Base-by-base conservation (phyloP, 2,888 invertebrate species). In the Drosophila flavopinicola region DNA sequence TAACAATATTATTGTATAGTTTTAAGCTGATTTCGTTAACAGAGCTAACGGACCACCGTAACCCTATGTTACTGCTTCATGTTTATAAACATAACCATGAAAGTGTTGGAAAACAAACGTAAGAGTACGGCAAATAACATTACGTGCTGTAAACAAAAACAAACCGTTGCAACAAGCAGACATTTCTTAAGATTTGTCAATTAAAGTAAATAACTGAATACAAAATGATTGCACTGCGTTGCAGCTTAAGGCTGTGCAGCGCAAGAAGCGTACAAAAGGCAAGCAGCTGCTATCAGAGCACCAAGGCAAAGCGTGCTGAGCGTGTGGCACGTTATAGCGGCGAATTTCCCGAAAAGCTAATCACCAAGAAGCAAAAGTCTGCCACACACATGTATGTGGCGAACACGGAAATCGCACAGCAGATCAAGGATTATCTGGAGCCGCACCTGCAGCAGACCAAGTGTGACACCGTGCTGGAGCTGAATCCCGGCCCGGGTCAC, bases 401-500 rank as follows among this genome's bases (percentile, higher is more conserved):
- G 0, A 85, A 87, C 58, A 51, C 78, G 2, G 51, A 78, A 3
- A 70, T 73, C 1, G 90, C 90, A 0, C 58, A 86, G 4, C 39
- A 77, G 7, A 88, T 91, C 13, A 78, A 78, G 2, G 37, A 84
- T 15, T 58, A 79, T 1, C 33, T 91, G 4, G 77, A 76, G 15
- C 87, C 88, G 0, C 78, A 87, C 52, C 49, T 90, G 4, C 47
- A 66, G 4, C 42, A 66, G 5, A 64, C 70, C 13, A 38, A 56
- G 9, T 79, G 84, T 35, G 77, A 88, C 11, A 85, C 87, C 0
- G 70, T 90, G 2, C 23, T 94, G n/a, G 95, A 96, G 91, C 91
- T 94, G 0, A 94, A 94, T 90, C 94, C 95, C 0, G 95, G 95
- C 0, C 90, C 94, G 35, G 95, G 95, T 0, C 89, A 94, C 15